A percentile compares a stretch with the other conserved stretches of the same genome.
Conservation (phyloP, 2,113 vertebrate genomes). For the Petromus typicus region DNA sequence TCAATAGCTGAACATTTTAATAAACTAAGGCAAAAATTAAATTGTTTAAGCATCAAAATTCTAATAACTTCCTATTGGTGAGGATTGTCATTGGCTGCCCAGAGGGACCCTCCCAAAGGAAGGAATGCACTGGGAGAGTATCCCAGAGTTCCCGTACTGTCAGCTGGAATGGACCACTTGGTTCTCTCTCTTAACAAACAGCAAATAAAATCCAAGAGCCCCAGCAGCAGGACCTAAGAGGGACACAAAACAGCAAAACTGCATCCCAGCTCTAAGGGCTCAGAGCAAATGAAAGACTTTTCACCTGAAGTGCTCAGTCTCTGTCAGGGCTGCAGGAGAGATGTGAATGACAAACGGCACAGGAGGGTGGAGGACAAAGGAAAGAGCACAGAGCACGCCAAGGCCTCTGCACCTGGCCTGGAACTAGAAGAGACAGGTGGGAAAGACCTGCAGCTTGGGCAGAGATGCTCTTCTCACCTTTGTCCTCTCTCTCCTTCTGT, state of each 20-base stretch:
- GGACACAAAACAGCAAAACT: background rate
- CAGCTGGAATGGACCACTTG: background rate
- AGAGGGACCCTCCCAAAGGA: background rate
- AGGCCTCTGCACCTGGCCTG: background rate
- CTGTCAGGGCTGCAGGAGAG: background rate
- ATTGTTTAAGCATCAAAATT: conserved; percentile 36
- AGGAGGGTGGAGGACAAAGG: background rate
- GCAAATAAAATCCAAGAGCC: conserved; percentile 39
- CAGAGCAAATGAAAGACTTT: background rate
- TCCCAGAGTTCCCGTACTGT: background rate
- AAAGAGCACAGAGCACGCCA: background rate
- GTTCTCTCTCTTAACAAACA: conserved; percentile 49
- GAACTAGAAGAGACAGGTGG: background rate
- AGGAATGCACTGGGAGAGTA: background rate
- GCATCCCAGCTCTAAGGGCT: background rate
- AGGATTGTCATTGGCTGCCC: background rate
- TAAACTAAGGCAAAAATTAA: conserved; percentile 51
- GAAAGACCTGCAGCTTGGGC: background rate
- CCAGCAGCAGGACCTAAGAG: background rate
- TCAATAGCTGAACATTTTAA: conserved; percentile 55
- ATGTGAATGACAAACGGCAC: background rate
- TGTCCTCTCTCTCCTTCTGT: background rate
- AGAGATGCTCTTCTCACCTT: background rate
- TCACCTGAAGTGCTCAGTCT: background rate
- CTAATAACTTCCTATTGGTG: background rate